phyloP scores from a whole-genome alignment of 2,797 vertebrate species.

The Arvicola amphibius region DNA sequence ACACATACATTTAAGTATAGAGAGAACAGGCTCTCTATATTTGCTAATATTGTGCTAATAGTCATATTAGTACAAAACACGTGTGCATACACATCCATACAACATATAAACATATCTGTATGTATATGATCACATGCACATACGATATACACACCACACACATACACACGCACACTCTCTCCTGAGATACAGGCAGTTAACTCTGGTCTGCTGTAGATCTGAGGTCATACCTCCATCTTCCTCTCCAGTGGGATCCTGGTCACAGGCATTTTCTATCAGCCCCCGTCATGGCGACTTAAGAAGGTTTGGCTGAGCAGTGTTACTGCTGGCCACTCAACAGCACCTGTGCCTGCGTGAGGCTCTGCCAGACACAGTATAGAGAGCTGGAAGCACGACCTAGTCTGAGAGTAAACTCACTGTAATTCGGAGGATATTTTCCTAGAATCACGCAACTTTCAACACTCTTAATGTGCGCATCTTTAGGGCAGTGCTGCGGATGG shows the following conservation, averaged over 20 bases:
- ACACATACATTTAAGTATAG: too few relatives aligned
- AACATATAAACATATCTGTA: background rate
- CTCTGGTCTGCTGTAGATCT: background rate
- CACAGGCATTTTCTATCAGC: background rate
- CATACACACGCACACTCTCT: background rate
- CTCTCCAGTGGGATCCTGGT: rapidly evolving
- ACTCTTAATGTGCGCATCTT: rapidly evolving
- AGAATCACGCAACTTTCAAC: background rate
- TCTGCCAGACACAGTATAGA: background rate
- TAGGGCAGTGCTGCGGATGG: background rate
- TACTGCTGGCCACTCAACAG: too few relatives aligned
- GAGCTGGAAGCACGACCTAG: rapidly evolving
- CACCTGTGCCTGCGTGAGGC: rapidly evolving
- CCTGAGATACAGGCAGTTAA: background rate
- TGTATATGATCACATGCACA: background rate
- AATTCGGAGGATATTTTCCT: background rate
- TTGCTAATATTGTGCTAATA: too few relatives aligned
- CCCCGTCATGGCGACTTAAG: background rate
- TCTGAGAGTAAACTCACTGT: background rate
- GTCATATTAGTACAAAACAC: background rate
- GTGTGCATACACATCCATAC: background rate
- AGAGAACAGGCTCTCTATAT: too few relatives aligned
- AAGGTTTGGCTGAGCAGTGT: background rate
- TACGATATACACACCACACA: too few relatives aligned
- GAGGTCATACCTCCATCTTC: background rate